Base-by-base conservation (phyloP, 2,888 invertebrate genomes). In the Meandrusa payeni region DNA sequence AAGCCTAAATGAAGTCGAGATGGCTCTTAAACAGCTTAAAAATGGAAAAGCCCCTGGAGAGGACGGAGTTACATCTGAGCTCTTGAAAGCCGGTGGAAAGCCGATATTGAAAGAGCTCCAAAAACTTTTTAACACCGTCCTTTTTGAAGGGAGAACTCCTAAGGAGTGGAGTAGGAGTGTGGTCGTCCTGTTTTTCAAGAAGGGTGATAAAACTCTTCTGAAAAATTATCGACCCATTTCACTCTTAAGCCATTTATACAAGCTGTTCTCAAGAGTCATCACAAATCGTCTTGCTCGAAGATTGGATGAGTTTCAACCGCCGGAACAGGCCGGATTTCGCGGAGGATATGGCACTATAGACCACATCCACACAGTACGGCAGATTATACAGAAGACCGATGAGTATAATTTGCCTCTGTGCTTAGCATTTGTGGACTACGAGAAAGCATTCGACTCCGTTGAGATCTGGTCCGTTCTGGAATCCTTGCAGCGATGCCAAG, bases 361-460 rank as follows among this genome's bases (percentile, higher is more conserved):
- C n/a, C n/a, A n/a, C n/a, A n/a, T n/a, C n/a, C n/a, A n/a, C n/a
- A n/a, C n/a, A n/a, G n/a, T n/a, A n/a, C n/a, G n/a, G n/a, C n/a
- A n/a, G n/a, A n/a, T n/a, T n/a, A n/a, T 6, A 17, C 12, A 28
- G 27, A 38, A 28, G 5, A 20, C 20, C 2, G n/a, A 17, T 3
- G 37, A 38, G 19, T 38, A 31, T 31, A 31, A 39, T 23, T 15
- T 7, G 12, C 29, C 39, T 2, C 23, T 31, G 2, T 31, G 39
- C n/a, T 11, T 31, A n/a, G 31, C 29, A 6, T 39, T 39, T 15
- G 28, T 17, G 28, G 37, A 28, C 12, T 28, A 28, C 5, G 17
- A 31, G 29, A 31, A 51, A 36, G 50, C 48, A 28, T 51, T 51
- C n/a, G 47, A 50, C 31, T 47, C n/a, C n/a, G n/a, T n/a, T n/a